Evolutionary conservation across 2,113 vertebrate species (phyloP), one percentile per base, ranked within the genome.

Genomic region (Grallaria varia): DNA sequence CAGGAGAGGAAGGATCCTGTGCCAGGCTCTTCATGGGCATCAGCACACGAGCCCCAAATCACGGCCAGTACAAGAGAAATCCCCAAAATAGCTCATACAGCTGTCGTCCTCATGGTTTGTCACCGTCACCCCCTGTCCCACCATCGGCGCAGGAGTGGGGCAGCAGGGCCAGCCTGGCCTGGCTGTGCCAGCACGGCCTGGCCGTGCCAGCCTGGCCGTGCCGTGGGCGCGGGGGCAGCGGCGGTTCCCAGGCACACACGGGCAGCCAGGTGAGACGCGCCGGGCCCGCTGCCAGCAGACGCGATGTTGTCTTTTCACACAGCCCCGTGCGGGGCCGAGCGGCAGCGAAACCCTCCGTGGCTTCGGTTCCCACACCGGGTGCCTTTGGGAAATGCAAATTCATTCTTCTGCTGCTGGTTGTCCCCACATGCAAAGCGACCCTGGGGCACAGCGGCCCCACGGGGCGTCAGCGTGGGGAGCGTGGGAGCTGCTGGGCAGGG

Each of bases 361-460:
- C 74, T 83, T 85, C 12, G 30, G 44, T 96, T 96, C 95, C 93
- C 96, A 96, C 89, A 96, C 67, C 40, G 90, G 40, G 42, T 95
- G 82, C 87, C 97, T 94, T n/a, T 49, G 64, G 91, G 91, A 97
- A 96, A 98, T 98, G 97, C 97, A 98, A 98, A 97, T 98, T 90
- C 86, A 74, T 94, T 68, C 18, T 55, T 63, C 72, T 53, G 15
- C 89, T 39, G 30, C 53, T 31, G 4, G 6, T 58, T 73, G 37
- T 87, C 58, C 83, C n/a, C 55, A 4, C 82, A 80, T 96, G 98
- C 95, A 98, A 98, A 96, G 93, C 4, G 42, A 96, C 94, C 75
- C 63, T 37, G 3, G 53, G 95, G 91, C 94, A 92, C 7, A 84
- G 71, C 87, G 93, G 88, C 69, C 79, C 94, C 80, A 93, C 5